Base-by-base conservation (phyloP, 2,888 invertebrate genomes). In the Thera obeliscata region DNA sequence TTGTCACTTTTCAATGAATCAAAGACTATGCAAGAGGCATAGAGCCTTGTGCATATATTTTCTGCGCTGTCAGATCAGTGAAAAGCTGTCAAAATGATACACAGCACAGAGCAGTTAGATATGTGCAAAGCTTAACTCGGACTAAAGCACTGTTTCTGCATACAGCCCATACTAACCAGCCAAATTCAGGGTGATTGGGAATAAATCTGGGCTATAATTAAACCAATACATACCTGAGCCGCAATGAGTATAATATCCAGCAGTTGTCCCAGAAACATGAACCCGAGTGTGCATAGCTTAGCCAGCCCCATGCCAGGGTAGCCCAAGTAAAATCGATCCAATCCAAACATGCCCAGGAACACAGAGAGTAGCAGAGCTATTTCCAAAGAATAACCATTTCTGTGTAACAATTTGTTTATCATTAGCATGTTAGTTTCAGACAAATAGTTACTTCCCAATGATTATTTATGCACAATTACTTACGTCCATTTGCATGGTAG, bases 251-350 rank as follows among this genome's bases (percentile, higher is more conserved):
- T 96, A 56, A 99, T 97, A 90, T 99, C 99, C 70, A 98, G 93
- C 43, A 99, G 93, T 88, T 99, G 99, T 59, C 99, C 98, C 43
- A 99, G 94, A 83, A 99, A 98, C 95, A 99, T 97, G 84, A 99
- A 99, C 12, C 99, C 99, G 64, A 99, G 93, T 0, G 99, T 99
- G 84, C 98, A 98, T 73, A 99, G 95, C 88, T 99, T 99, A 38
- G 99, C 95, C 70, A 99, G 90, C 0, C 99, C 99, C 75, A 99
- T 95, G 0, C 98, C 99, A 62, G 98, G 98, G 87, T 99, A 99
- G 41, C 99, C 99, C n/a, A 99, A 94, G 85, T 99, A 99, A 90
- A 99, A 99, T 70, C 99, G 94, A 87, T 99, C 99, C 36, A 98
- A 95, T 22, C 99, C 99, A 93, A 99, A 98, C 98, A 99, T 98